Base-by-base conservation (phyloP, 2,888 invertebrate genomes). In the Ennomos erosarius region DNA sequence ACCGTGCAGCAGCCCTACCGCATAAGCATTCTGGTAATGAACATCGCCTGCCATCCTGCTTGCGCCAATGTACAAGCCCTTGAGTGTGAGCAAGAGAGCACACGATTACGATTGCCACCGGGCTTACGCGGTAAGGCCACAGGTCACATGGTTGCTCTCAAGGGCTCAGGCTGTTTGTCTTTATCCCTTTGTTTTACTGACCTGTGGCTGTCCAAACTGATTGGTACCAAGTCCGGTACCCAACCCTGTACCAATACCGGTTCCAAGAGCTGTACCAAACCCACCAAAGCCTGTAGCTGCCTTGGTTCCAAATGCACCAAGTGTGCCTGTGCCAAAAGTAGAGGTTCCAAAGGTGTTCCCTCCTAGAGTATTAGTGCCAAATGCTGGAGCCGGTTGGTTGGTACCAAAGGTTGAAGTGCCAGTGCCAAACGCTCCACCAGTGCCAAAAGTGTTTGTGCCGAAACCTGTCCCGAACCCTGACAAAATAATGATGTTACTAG, bases 141-240 rank as follows among this genome's bases (percentile, higher is more conserved):
- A 26, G 6, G 26, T 26, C 26, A 26, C 5, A 26, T 3, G 6
- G 6, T 26, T 26, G 26, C 26, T 26, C 26, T 26, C 5, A 0
- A 6, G 26, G 26, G 26, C 26, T 26, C 26, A 26, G 6, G 4
- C 26, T 26, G 26, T 26, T 26, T 26, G 26, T 26, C 26, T 26
- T 26, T 26, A 6, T 26, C 26, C 26, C 26, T 26, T 26, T 26
- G 26, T 39, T 39, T 40, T n/a, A 35, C 12, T 81, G 33, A 80
- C 84, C 75, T 85, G 85, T 61, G 67, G 91, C 72, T 90, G 89
- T 37, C 90, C 93, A 72, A 94, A 93, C 42, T 86, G 76, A 53
- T 72, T 78, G 53, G 84, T 76, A 37, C 93, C 90, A 60, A 93
- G 85, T 33, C 84, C 85, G 76, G 89, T 78, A 0, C 86, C 55